phyloP scores from a whole-genome alignment of 1,140 invertebrate genomes.

The Papilio xuthus region DNA sequence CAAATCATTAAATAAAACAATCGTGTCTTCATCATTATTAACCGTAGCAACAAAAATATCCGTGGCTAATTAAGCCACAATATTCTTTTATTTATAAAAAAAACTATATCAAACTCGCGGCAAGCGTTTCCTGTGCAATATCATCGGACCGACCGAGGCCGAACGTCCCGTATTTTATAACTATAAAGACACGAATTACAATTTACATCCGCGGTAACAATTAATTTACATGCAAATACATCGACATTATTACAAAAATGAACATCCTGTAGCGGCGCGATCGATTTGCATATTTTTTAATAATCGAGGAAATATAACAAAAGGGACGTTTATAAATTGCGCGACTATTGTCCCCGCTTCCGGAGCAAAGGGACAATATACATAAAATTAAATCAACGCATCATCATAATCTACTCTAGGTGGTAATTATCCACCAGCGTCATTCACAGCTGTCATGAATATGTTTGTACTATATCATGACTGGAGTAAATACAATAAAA shows the following conservation, averaged over 20 bases:
- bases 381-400: conserved; percentile 74
- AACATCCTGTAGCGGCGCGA: conserved; percentile 74
- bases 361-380: conserved; percentile 72
- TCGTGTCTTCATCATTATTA: not conserved
- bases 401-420: conserved; percentile 66
- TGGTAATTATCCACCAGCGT: conserved; percentile 62
- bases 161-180: conserved; percentile 65
- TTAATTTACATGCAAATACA: conserved; percentile 79
- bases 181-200: conserved; percentile 69
- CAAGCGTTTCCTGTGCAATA: conserved; percentile 41
- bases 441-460: conserved; percentile 48
- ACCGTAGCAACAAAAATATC: not conserved
- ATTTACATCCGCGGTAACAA: conserved; percentile 72
- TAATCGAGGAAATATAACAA: conserved; percentile 75
- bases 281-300: conserved; percentile 81
- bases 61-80: conserved; percentile 4
- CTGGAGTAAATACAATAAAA: not conserved
- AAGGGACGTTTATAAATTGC: conserved; percentile 66
- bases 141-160: conserved; percentile 50
- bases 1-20: not conserved
- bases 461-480: not conserved
- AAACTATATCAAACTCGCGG: conserved; percentile 10
- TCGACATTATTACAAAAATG: conserved; percentile 77
- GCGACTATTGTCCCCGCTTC: conserved; percentile 72
- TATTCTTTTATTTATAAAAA: not conserved